These are phyloP conservation scores for Trichogramma evanescens DNA, from an alignment of 2,888 invertebrate genomes.

Conservation along the genomic window DNA sequence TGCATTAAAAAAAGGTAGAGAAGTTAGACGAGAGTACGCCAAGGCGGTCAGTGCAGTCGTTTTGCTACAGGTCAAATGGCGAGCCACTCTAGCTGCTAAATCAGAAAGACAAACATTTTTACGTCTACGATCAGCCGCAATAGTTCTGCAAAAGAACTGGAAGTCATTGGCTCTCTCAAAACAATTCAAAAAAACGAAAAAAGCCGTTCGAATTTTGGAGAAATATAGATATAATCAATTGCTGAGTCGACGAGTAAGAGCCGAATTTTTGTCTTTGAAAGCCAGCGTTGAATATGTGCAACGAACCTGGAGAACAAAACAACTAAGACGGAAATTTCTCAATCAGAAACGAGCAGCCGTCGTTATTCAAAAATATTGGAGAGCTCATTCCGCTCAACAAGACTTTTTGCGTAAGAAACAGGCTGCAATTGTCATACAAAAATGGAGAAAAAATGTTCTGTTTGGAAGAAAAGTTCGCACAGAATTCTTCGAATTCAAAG, in stretches of 20 bases:
- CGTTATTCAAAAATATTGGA: constrained; percentile 45
- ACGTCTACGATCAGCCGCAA: constrained; percentile 31
- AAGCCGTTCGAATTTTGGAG: constrained; percentile 27
- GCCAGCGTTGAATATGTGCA: background rate
- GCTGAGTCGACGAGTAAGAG: constrained; percentile 16
- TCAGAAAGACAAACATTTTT: constrained; percentile 19
- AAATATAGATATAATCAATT: constrained; percentile 20
- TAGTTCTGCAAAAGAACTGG: constrained; percentile 46
- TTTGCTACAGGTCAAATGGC: constrained; percentile 47
- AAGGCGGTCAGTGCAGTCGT: constrained; percentile 31
- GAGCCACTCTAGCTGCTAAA: constrained; percentile 36
- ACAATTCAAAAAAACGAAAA: constrained; percentile 19
- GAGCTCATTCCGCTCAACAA: constrained; percentile 24
- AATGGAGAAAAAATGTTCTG: constrained; percentile 21
- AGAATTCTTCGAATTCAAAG: constrained; percentile 12
- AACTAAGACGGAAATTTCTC: background rate
- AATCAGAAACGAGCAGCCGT: constrained; percentile 31
- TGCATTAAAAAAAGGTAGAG: constrained; percentile 21
- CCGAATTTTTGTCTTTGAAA: constrained; percentile 8
- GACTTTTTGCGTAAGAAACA: constrained; percentile 22
- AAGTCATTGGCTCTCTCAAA: constrained; percentile 26
- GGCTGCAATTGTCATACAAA: constrained; percentile 28
- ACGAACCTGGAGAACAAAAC: constrained; percentile 2
- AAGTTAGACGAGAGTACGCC: constrained; percentile 15
- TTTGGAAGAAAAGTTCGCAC: constrained; percentile 18